Conservation (phyloP, 2,888 invertebrate species). For the Melieria crassipennis region DNA sequence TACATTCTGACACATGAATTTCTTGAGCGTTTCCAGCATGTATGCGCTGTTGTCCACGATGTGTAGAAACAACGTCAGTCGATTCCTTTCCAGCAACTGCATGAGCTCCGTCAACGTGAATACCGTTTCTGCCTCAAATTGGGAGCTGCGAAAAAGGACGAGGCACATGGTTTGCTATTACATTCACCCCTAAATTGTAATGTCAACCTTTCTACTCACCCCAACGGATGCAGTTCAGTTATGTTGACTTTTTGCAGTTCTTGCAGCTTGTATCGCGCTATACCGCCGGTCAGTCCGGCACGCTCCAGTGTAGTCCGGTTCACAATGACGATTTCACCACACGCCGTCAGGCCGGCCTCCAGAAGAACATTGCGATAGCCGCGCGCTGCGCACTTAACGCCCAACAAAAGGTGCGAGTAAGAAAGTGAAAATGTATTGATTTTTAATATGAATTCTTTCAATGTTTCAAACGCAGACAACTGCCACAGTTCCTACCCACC, state of each 20-base stretch:
- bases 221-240: constrained; percentile 63
- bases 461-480: too few species aligned
- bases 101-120: constrained; percentile 59
- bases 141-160: constrained; percentile 50
- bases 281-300: constrained; percentile 55
- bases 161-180: constrained; percentile 1
- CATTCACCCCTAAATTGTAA: not conserved
- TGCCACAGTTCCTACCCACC: too few species aligned
- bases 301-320: constrained; percentile 60
- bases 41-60: constrained; percentile 59
- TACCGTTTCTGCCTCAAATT: constrained; percentile 62
- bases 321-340: constrained; percentile 62
- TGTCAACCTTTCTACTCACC: constrained; percentile 48
- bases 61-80: constrained; percentile 60
- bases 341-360: constrained; percentile 61
- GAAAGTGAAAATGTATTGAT: constrained; percentile 12
- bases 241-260: constrained; percentile 62
- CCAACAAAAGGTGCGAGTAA: not conserved
- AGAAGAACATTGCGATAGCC: constrained; percentile 63
- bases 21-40: constrained; percentile 60
- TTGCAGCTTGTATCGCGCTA: constrained; percentile 54
- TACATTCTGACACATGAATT: constrained; percentile 53
- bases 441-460: not conserved
- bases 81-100: constrained; percentile 55
- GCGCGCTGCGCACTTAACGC: constrained; percentile 56